Evolutionary conservation across 2,888 invertebrate genomes (phyloP).

Genomic region (Parnassius orleans): DNA sequence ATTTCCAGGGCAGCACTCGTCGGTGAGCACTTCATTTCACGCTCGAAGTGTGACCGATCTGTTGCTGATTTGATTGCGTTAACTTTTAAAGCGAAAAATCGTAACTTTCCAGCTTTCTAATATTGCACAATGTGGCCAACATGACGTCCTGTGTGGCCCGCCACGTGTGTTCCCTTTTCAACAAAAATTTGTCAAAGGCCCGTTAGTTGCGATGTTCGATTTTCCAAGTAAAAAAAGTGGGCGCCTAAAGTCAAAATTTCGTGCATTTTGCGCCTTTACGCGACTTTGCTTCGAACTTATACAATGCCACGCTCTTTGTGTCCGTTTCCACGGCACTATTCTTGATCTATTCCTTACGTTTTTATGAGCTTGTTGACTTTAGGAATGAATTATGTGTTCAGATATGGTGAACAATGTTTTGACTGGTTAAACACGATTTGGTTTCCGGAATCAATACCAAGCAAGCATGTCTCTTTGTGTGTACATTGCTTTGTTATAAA

Average conservation of each 20-base stretch:
- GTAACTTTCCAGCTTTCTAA: constrained; percentile 58
- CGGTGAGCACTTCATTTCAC: constrained; percentile 65
- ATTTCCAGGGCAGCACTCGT: constrained; percentile 48
- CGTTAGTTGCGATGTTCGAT: constrained; percentile 64
- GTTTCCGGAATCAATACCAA: constrained; percentile 27
- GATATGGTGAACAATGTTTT: constrained; percentile 55
- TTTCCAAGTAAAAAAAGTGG: constrained; percentile 55
- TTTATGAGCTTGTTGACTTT: constrained; percentile 63
- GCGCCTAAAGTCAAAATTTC: constrained; percentile 46
- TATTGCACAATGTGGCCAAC: constrained; percentile 59
- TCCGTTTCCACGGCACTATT: constrained; percentile 46
- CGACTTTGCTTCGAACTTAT: constrained; percentile 31
- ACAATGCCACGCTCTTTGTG: constrained; percentile 56
- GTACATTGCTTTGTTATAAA: too few relatives aligned
- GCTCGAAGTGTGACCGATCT: constrained; percentile 59
- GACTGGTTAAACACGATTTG: constrained; percentile 49
- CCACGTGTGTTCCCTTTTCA: constrained; percentile 62
- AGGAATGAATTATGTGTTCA: constrained; percentile 68
- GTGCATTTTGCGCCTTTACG: constrained; percentile 41
- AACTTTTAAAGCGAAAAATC: constrained; percentile 57
- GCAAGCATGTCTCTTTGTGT: not conserved
- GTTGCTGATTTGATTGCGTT: constrained; percentile 62
- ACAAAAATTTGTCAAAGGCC: constrained; percentile 74
- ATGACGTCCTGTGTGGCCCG: constrained; percentile 71
- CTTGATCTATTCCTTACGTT: constrained; percentile 56